Evolutionary conservation across 1,140 invertebrate species (phyloP).

Genomic region (Eciton burchellii): DNA sequence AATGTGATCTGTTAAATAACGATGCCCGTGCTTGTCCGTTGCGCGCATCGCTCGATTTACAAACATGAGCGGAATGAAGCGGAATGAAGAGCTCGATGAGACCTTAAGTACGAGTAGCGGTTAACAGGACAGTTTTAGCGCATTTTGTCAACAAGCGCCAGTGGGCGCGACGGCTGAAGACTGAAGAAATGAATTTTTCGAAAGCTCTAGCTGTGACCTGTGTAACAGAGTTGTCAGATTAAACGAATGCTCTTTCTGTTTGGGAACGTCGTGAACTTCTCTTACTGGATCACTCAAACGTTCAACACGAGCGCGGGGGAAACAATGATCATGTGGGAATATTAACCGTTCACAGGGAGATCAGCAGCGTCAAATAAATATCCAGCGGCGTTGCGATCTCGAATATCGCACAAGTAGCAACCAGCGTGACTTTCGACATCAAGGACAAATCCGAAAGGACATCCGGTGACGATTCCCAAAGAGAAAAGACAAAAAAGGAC

Average conservation of each 20-base stretch:
- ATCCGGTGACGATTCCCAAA: no score
- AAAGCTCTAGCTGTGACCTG: slow-evolving; percentile 37
- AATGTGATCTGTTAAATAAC: no score
- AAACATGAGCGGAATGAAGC: no score
- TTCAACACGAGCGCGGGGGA: slow-evolving; percentile 6
- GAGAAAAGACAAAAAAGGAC: no score
- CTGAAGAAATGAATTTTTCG: not conserved
- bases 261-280: slow-evolving; percentile 5
- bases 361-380: slow-evolving; percentile 53
- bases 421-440: no score
- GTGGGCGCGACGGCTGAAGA: slow-evolving; percentile 10
- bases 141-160: slow-evolving; percentile 35
- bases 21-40: no score
- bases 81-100: no score
- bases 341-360: slow-evolving; percentile 21
- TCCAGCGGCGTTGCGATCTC: not conserved
- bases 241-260: slow-evolving; percentile 10
- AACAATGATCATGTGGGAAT: slow-evolving; percentile 6
- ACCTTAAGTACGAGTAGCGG: slow-evolving; percentile 39
- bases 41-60: no score
- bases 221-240: slow-evolving; percentile 12
- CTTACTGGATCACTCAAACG: not conserved
- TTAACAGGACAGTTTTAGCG: slow-evolving; percentile 25
- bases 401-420: not conserved
- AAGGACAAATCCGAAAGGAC: no score